Conservation (phyloP, 1,140 invertebrate species). For the Drosophila guanche region DNA sequence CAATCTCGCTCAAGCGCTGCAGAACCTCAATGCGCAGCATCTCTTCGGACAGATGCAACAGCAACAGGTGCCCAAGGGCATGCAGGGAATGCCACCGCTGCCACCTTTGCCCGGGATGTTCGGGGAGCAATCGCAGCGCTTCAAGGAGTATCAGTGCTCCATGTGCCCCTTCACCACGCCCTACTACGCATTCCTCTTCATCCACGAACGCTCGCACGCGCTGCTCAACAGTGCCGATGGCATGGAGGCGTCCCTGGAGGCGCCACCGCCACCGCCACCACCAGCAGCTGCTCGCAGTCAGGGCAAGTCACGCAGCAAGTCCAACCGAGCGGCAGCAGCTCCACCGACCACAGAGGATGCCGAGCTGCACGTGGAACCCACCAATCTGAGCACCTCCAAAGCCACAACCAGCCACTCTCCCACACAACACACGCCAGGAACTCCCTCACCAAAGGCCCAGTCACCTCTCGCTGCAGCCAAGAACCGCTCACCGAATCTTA, state of each 20-base stretch:
- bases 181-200: conserved; percentile 93
- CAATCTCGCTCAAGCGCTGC: conserved; percentile 77
- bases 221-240: conserved; percentile 62
- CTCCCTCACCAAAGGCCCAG: conserved; percentile 38
- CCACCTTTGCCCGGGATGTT: conserved; percentile 85
- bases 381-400: conserved; percentile 55
- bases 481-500: conserved; percentile 26
- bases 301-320: conserved; percentile 38
- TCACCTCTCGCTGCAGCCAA: background rate
- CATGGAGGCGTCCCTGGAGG: conserved; percentile 46
- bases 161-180: conserved; percentile 95
- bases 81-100: conserved; percentile 42
- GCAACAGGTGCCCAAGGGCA: conserved; percentile 65
- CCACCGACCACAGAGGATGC: conserved; percentile 9
- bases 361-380: conserved; percentile 49
- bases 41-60: conserved; percentile 78
- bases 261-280: conserved; percentile 18
- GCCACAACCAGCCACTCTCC: conserved; percentile 17
- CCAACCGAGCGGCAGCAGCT: conserved; percentile 17
- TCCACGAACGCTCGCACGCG: conserved; percentile 93
- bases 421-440: conserved; percentile 32
- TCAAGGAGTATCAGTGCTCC: conserved; percentile 93
- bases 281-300: background rate
- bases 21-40: conserved; percentile 76
- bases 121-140: conserved; percentile 81